Evolutionary conservation across 2,888 invertebrate species (phyloP), one percentile per base, ranked within the genome.

Genomic region (Hirtodrosophila histrioides): DNA sequence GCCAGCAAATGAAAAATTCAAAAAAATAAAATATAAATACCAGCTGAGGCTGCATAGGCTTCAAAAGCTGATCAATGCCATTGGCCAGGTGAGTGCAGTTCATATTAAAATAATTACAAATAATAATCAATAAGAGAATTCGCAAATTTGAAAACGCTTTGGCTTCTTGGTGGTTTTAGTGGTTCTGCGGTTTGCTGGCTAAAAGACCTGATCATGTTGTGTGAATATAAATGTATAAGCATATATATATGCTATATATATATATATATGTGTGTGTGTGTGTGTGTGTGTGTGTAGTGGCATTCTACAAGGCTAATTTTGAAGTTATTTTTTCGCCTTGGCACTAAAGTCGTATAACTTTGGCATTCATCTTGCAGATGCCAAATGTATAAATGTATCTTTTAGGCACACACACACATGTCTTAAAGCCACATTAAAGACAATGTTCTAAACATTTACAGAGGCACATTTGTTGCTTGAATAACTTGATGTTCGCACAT

Each of bases 281-380:
- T 51, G 45, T 12, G 12, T 43, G 31, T 50, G 50, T 43, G 44
- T 51, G 40, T 62, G 54, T 58, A 48, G 71, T 77, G 69, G 72
- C 76, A 67, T 64, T 66, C 67, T 75, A 69, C 84, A 84, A 84
- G 84, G 84, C 84, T 78, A 71, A 61, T 64, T 75, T 80, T 87
- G 69, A 85, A 17, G 17, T 17, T 17, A 79, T 82, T 85, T 69
- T 69, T 65, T 78, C 46, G 88, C 88, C 84, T 88, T 84, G 84
- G 87, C 84, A 84, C 84, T 84, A 84, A 84, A 84, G 82, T 78
- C 69, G 49, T 73, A 78, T 75, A 88, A 81, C 88, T 84, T 88
- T 88, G 88, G 87, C 82, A 88, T 84, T 84, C 83, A 83, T 84
- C 82, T 80, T 84, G 79, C 67, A 68, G 62, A 69, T 63, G 36